Base-by-base conservation (phyloP, 30 jellyfish, hydroid and myxozoan species). In the Pseudorhiza aurosa region DNA sequence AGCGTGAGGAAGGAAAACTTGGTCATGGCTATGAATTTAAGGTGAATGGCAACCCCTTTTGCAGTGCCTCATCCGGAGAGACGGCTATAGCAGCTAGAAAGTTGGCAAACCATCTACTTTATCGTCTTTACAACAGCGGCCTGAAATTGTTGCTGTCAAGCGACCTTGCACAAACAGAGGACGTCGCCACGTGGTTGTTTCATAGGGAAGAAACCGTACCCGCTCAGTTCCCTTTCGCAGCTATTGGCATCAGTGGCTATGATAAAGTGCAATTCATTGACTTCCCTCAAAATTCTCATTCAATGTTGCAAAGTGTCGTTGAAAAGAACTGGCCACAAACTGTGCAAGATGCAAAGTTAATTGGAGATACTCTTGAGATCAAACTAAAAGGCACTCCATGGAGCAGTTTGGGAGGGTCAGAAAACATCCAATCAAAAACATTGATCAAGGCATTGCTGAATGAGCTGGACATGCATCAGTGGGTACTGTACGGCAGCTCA, bases 301-400 rank as follows among this genome's bases (percentile, higher is more conserved):
- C 55, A 8, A 17, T 58, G 12, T 49, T 82, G 18, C 72, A 57
- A 36, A 64, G 36, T 43, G 75, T 71, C 19, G 87, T 82, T 6
- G 73, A 39, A 37, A 58, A 32, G 56, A 72, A 49, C 42, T 82
- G 94, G 94, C 94, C 86, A 12, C 81, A 82, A 45, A 72, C 83
- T 0, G 69, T 82, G 22, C 94, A 82, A 37, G 73, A 71, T 1
- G 36, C 71, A 18, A 71, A 58, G 32, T 22, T 24, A 27, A 58
- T 53, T 24, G 94, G 87, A 8, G 94, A 82, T 68, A 31, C 45
- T 14, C 25, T 32, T 30, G 88, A 89, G 43, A 33, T 89, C 10
- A 81, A 82, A 59, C 58, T 89, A 22, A 69, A 65, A 1, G 97
- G 95, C 0, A 63, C 62, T 47, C 95, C 97, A 15, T 88, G 97